Evolutionary conservation across 2,113 vertebrate species (phyloP).

Genomic region (Cyanocitta stelleri): DNA sequence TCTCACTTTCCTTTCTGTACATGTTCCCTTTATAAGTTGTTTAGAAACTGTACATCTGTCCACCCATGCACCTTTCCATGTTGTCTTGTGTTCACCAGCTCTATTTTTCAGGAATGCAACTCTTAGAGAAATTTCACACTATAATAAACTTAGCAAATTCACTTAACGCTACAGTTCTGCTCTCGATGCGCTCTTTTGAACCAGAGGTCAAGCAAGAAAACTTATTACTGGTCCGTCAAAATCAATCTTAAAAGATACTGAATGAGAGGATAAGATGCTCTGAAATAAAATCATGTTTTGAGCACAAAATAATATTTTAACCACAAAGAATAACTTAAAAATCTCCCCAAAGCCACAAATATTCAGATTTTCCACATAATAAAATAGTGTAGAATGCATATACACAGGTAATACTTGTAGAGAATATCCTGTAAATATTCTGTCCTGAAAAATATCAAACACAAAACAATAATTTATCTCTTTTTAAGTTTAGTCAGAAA

Average conservation of each 20-base stretch:
- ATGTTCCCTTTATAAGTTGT: not conserved
- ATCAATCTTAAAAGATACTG: not conserved
- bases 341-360: not conserved
- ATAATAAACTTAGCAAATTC: not conserved
- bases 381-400: not conserved
- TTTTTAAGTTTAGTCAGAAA: not conserved
- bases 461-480: not conserved
- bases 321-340: not conserved
- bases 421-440: not conserved
- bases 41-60: not conserved
- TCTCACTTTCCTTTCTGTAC: not conserved
- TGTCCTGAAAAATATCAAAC: not conserved
- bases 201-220: not conserved
- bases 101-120: not conserved
- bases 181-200: not conserved
- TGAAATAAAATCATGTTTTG: not conserved
- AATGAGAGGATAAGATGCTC: not conserved
- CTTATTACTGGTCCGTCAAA: not conserved
- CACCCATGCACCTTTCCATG: not conserved
- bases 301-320: not conserved
- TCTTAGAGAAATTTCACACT: not conserved
- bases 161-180: not conserved
- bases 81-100: not conserved
- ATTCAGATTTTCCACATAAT: not conserved
- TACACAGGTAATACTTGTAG: not conserved